Evolutionary conservation across 37 sponge, comb jelly and placozoan species (phyloP), one percentile per base, ranked within the genome.

Genomic region (Eunapius fragilis): DNA sequence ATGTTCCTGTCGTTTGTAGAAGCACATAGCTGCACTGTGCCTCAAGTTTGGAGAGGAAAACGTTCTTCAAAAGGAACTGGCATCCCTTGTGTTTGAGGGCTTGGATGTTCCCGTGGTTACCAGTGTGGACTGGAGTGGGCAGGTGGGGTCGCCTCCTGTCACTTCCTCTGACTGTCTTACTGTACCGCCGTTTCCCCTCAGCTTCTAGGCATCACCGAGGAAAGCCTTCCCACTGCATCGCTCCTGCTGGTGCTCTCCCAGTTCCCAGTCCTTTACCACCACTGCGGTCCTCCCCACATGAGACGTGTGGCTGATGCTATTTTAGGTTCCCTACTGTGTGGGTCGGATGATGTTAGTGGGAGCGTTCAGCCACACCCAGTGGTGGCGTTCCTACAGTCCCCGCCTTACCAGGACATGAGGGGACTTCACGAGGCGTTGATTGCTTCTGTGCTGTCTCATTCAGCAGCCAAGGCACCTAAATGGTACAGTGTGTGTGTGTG

Each of bases 221-320:
- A 17, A 4, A 4, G 17, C 14, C 58, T 58, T 58, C 58, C 58
- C 17, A 19, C 58, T 17, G 22, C 58, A 17, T 58, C 58, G 14
- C 58, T 58, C 1, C 58, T 17, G 58, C 45, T 87, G 47, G 68
- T 87, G 31, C 68, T 75, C 38, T 67, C 82, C 26, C 76, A 87
- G 75, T 69, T 87, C 28, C 82, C 88, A 13, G 58, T 31, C 69
- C 17, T 87, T 71, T 87, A 87, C 69, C 47, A 75, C 45, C 74
- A 33, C 37, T 82, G 82, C 31, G 31, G 27, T 2, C 32, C 38
- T 0, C 45, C 74, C 25, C 88, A 87, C 41, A 69, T 87, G 69
- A 11, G 38, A 12, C 28, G 31, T 22, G 77, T 87, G 36, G 77
- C 88, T 25, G 41, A 86, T 5, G 32, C 36, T n/a, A 86, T 86